Conservation (phyloP, 35 echinoderm and acorn worm genomes). For the Strongylocentrotus purpuratus region DNA sequence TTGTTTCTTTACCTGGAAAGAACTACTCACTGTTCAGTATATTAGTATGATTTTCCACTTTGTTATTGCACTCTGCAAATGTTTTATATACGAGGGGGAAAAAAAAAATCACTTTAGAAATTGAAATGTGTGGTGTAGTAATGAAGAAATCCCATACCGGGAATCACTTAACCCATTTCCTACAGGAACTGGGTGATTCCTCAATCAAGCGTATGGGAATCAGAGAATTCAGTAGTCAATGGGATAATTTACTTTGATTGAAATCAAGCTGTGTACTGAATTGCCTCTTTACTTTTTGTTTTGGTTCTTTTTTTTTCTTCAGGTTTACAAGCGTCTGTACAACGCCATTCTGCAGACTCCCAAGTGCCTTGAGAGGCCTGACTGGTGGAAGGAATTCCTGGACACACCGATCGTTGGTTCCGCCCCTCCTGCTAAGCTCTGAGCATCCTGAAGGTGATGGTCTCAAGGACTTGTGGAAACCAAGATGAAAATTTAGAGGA, state of each 20-base stretch:
- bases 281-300: neutral
- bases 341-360: constrained; percentile 76
- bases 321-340: constrained; percentile 92
- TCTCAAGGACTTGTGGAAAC: neutral
- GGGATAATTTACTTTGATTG: neutral
- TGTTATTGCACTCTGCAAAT: too few relatives aligned
- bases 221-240: too few relatives aligned
- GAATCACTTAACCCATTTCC: too few relatives aligned
- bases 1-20: too few relatives aligned
- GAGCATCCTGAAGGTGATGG: neutral
- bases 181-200: too few relatives aligned
- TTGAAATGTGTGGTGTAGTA: too few relatives aligned
- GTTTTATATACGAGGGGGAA: too few relatives aligned
- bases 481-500: neutral
- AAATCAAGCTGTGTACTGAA: neutral
- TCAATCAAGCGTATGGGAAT: too few relatives aligned
- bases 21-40: too few relatives aligned
- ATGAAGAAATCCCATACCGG: too few relatives aligned
- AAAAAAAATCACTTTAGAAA: too few relatives aligned
- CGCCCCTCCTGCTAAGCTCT: constrained; percentile 11
- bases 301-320: neutral
- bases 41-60: too few relatives aligned
- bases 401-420: constrained; percentile 75
- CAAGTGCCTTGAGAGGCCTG: constrained; percentile 67
- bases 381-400: constrained; percentile 85